These are phyloP conservation scores for Perca flavescens DNA, from an alignment of 2,113 vertebrate species.

Conservation along the genomic window DNA sequence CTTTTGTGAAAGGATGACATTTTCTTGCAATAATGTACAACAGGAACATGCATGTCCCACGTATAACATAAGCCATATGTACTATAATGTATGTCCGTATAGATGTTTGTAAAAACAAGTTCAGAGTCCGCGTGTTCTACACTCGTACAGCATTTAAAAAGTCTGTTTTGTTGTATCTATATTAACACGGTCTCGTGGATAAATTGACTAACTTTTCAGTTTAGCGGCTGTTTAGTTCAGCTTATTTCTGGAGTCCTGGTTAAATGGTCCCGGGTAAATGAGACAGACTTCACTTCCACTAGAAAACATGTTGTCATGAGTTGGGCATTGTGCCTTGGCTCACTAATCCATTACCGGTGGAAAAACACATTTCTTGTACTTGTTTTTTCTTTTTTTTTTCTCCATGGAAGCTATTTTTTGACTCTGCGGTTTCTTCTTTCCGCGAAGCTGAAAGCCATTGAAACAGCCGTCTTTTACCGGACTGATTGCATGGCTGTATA, in stretches of 20 bases:
- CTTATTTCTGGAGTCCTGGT: background rate
- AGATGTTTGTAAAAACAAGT: background rate
- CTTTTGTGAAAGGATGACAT: conserved; percentile 20
- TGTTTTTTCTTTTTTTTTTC: background rate
- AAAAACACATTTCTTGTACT: conserved; percentile 17
- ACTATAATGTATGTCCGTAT: background rate
- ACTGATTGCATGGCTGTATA: background rate
- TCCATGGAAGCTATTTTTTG: conserved; percentile 15
- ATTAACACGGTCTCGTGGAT: background rate
- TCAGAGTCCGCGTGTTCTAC: background rate
- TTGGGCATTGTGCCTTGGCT: background rate
- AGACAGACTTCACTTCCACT: background rate
- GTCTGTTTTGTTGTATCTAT: background rate
- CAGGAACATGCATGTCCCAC: background rate
- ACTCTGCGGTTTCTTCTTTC: background rate
- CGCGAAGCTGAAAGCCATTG: background rate
- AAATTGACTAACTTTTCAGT: background rate
- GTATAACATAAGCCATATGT: background rate
- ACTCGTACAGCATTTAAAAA: too few relatives aligned
- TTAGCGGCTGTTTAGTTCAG: conserved; percentile 1
- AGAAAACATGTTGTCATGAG: conserved; percentile 26
- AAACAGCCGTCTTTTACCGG: background rate
- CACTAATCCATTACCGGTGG: conserved; percentile 25
- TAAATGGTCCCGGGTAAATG: background rate
- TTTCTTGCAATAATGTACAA: background rate